Conservation (phyloP, 2,888 invertebrate genomes). For the Hyposoter didymator region DNA sequence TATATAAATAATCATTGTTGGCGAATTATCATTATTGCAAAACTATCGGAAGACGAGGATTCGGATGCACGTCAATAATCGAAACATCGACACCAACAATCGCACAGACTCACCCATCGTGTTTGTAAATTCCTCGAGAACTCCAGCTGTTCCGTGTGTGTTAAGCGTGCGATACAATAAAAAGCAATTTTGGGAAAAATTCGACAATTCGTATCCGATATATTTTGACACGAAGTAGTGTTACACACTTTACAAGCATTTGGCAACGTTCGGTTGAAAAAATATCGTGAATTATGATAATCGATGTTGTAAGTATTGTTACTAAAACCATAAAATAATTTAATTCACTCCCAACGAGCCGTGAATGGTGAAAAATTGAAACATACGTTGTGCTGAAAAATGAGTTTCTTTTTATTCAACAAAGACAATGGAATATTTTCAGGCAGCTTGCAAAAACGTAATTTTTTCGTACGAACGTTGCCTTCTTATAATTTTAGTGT, state of each 20-base stretch:
- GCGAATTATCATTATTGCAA: neutral
- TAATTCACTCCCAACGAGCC: neutral
- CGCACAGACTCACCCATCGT: conserved; percentile 80
- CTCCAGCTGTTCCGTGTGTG: conserved; percentile 78
- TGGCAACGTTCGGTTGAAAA: conserved; percentile 20
- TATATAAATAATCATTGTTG: neutral
- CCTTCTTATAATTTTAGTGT: neutral
- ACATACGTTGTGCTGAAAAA: neutral
- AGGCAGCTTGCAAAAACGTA: neutral
- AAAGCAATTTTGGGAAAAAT: conserved; percentile 54
- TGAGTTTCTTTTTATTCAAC: neutral
- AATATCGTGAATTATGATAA: neutral
- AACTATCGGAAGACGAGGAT: neutral
- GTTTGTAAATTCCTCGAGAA: conserved; percentile 82
- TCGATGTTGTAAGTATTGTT: neutral
- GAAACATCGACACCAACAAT: conserved; percentile 23
- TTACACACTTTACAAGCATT: neutral
- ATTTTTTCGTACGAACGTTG: conserved; percentile 8
- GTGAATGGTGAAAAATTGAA: neutral
- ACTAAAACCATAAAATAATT: neutral
- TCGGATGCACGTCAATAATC: neutral
- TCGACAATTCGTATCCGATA: conserved; percentile 40
- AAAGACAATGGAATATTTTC: neutral
- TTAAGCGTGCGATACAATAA: conserved; percentile 73
- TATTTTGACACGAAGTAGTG: conserved; percentile 16